Base-by-base conservation (phyloP, 2,888 invertebrate genomes). In the Mythimna ferrago region DNA sequence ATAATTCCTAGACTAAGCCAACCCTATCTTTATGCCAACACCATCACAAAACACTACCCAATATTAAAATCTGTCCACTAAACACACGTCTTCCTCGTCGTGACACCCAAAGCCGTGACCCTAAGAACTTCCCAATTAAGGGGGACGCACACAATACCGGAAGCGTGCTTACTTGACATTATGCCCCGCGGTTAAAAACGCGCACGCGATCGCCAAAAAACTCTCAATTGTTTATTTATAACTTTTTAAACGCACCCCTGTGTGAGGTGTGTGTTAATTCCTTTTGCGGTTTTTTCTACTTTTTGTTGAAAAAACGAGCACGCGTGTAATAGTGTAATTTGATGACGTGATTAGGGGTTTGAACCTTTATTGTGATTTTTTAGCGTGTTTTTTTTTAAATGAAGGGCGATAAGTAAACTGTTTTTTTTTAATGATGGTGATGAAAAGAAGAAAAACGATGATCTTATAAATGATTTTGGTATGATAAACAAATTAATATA, bases 121-220 rank as follows among this genome's bases (percentile, higher is more conserved):
- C 86, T 72, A 82, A 75, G 75, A 75, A 78, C 75, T 66, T 71
- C 70, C 67, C 88, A 87, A 87, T 88, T 87, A 89, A 89, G 86
- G 90, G 93, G 93, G 92, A 89, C 65, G 80, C 85, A 84, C 85
- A 91, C 89, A 93, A 93, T 92, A 83, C 93, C 41, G 95, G 94
- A 95, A 95, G 91, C 89, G 88, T 86, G 90, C 88, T 63, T 84
- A 86, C 89, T 92, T 92, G 93, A 93, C 93, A 93, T 93, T 86
- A 87, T 90, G 90, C 91, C 89, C 88, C 89, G 90, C 85, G 85
- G 82, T 85, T 87, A 89, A 90, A 91, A 92, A 88, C 86, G 76
- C 87, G 89, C 95, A 95, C 96, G 94, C 94, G 95, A 93, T 80
- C 84, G 73, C 81, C 88, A 92, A 95, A 95, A 94, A 95, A 95